These are phyloP conservation scores for Oscheius myriophilus DNA, from an alignment of 2,888 invertebrate species.

Conservation along the genomic window DNA sequence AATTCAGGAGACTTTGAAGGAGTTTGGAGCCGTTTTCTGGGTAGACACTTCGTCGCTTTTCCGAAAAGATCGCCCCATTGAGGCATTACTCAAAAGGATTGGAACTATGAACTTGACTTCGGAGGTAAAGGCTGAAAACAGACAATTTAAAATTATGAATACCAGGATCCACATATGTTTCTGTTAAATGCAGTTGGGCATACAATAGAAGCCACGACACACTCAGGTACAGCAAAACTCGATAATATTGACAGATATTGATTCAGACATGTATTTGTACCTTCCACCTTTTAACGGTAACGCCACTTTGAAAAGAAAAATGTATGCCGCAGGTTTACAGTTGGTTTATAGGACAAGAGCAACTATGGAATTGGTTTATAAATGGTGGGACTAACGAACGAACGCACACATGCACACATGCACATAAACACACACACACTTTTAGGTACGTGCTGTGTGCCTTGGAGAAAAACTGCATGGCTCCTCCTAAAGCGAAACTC, in stretches of 20 bases:
- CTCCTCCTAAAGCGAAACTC: neutral
- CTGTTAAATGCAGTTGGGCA: too few relatives aligned
- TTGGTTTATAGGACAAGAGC: neutral
- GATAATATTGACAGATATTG: too few relatives aligned
- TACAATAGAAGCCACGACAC: too few relatives aligned
- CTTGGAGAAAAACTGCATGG: slow-evolving; percentile 7
- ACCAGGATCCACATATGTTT: too few relatives aligned
- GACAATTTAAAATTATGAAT: too few relatives aligned
- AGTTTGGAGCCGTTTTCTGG: slow-evolving; percentile 3
- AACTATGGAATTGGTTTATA: neutral
- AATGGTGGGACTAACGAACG: neutral
- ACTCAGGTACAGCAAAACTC: neutral
- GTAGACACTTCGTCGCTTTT: neutral
- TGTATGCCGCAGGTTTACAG: neutral
- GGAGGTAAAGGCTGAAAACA: too few relatives aligned
- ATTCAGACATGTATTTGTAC: neutral
- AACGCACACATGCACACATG: too few relatives aligned
- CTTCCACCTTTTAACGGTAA: neutral
- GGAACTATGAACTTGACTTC: too few relatives aligned
- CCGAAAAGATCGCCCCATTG: neutral
- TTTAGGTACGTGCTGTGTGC: slow-evolving; percentile 11
- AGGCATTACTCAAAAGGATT: too few relatives aligned
- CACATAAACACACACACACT: too few relatives aligned
- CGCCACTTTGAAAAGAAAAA: neutral
- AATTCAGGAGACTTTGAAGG: neutral